Conservation (phyloP, 92 coral and sea anemone genomes). For the Siderastrea siderea region DNA sequence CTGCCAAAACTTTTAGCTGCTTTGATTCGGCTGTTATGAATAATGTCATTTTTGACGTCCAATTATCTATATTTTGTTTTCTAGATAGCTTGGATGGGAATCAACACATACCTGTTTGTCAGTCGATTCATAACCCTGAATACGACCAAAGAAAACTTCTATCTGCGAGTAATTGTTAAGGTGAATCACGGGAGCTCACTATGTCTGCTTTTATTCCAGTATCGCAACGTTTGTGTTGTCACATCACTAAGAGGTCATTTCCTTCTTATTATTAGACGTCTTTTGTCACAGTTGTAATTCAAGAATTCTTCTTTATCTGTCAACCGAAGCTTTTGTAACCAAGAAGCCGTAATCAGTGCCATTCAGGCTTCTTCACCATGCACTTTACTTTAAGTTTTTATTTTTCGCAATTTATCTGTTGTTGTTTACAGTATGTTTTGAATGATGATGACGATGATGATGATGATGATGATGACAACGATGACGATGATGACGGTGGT, state of each 20-base stretch:
- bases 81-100: constrained; percentile 90
- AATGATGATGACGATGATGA: too few relatives aligned
- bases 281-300: too few relatives aligned
- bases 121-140: constrained; percentile 69
- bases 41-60: not conserved
- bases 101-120: constrained; percentile 83
- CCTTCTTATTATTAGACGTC: not conserved
- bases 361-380: too few relatives aligned
- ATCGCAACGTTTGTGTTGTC: not conserved
- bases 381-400: too few relatives aligned
- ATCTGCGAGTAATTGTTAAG: constrained; percentile 86
- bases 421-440: too few relatives aligned
- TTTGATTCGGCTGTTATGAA: not conserved
- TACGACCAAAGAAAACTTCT: constrained; percentile 71
- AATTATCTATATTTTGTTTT: not conserved
- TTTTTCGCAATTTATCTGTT: too few relatives aligned
- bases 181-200: constrained; percentile 23
- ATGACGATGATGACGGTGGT: not conserved
- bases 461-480: not conserved
- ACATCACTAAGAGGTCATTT: not conserved
- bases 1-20: too few relatives aligned
- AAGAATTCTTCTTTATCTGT: too few relatives aligned
- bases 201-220: too few relatives aligned
- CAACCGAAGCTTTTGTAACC: too few relatives aligned
- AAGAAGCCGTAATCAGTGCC: too few relatives aligned